Percentiles rank a stretch among this genome's conserved stretches.
phyloP scores from a whole-genome alignment of 2,113 vertebrate genomes.

The Atrichornis clamosus region DNA sequence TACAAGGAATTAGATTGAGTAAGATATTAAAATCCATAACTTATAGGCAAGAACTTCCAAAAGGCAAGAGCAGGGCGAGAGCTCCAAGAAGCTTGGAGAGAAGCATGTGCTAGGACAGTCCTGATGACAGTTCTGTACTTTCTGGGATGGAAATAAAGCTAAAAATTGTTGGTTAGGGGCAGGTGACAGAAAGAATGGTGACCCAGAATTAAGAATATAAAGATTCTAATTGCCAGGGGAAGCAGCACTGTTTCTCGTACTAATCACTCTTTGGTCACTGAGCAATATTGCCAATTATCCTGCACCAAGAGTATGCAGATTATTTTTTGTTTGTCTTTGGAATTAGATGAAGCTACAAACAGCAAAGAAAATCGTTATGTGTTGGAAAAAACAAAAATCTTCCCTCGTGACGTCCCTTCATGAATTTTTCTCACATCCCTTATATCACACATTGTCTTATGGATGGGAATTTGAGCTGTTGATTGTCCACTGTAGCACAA shows the following conservation, averaged over 20 bases:
- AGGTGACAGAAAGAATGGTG: not conserved
- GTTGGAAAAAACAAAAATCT: not conserved
- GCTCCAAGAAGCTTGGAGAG: not conserved
- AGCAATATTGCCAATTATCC: not conserved
- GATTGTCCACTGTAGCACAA: too few relatives aligned
- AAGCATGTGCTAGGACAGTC: not conserved
- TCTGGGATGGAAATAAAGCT: not conserved
- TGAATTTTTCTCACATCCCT: too few relatives aligned
- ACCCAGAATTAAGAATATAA: not conserved
- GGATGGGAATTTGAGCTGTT: too few relatives aligned
- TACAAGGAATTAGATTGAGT: not conserved
- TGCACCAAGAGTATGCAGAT: not conserved
- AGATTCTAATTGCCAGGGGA: not conserved
- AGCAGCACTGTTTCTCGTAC: not conserved
- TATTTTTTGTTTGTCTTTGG: not conserved
- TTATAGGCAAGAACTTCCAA: not conserved
- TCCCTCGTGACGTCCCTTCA: not conserved
- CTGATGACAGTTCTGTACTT: not conserved
- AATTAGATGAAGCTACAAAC: not conserved
- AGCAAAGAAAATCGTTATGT: not conserved
- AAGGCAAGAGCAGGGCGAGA: not conserved
- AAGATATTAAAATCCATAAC: not conserved
- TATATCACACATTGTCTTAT: too few relatives aligned
- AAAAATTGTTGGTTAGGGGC: not conserved
- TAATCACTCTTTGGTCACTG: not conserved